phyloP scores from a whole-genome alignment of 2,888 invertebrate species.

The Drosophila sordidula region DNA sequence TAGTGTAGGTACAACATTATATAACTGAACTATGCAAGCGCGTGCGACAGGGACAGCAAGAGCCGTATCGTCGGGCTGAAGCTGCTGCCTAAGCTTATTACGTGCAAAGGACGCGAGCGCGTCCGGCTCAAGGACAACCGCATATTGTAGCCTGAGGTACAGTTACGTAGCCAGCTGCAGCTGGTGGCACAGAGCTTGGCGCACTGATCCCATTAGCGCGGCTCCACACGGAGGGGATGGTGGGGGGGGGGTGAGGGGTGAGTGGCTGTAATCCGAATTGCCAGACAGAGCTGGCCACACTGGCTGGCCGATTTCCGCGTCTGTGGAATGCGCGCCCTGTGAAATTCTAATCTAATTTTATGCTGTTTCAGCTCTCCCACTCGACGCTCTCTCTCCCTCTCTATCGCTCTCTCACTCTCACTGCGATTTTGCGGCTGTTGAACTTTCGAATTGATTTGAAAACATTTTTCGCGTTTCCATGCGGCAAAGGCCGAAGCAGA shows the following conservation, averaged over 20 bases:
- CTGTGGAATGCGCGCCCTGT: constrained; percentile 46
- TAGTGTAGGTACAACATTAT: constrained; percentile 41
- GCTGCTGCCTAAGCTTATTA: constrained; percentile 53
- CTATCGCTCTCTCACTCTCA: not conserved
- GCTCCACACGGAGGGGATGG: not conserved
- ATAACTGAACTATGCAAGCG: constrained; percentile 37
- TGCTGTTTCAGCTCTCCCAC: not conserved
- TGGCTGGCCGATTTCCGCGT: constrained; percentile 35
- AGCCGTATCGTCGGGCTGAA: constrained; percentile 5
- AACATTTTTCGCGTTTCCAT: constrained; percentile 48
- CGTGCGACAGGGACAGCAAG: not conserved
- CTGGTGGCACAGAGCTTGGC: not conserved
- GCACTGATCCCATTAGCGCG: constrained; percentile 31
- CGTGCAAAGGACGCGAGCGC: constrained; percentile 46
- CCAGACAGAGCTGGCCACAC: constrained; percentile 7
- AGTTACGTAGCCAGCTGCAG: constrained; percentile 41
- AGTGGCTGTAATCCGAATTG: not conserved
- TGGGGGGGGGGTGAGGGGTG: not conserved
- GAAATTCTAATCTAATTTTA: constrained; percentile 49
- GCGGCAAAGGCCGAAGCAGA: constrained; percentile 5
- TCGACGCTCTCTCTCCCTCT: constrained; percentile 5
- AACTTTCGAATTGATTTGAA: constrained; percentile 68
- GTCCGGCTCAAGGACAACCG: constrained; percentile 62
- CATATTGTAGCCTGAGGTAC: constrained; percentile 30
- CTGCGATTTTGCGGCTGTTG: constrained; percentile 56